Evolutionary conservation across 1,140 invertebrate genomes (phyloP).

Genomic region (Himalopsyche phryganea): DNA sequence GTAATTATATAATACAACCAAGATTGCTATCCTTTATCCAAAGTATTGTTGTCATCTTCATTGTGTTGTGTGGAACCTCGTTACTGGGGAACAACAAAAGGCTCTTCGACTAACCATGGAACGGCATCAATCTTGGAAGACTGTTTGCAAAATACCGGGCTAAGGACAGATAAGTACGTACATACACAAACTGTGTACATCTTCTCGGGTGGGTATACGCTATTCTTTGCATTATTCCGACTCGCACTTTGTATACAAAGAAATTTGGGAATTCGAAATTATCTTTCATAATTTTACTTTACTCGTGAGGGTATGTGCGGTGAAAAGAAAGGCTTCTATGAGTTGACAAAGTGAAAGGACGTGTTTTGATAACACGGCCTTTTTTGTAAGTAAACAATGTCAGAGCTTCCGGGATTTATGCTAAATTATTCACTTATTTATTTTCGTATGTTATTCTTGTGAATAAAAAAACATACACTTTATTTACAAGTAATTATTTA

Average conservation of each 20-base stretch:
- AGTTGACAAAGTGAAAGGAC: conserved; percentile 32
- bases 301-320: conserved; percentile 13
- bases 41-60: conserved; percentile 13
- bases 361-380: conserved; percentile 23
- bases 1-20: conserved; percentile 22
- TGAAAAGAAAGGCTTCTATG: conserved; percentile 27
- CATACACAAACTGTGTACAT: background rate
- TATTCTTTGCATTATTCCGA: background rate
- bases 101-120: conserved; percentile 1
- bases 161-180: background rate
- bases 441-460: background rate
- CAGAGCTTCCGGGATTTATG: conserved; percentile 15
- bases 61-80: conserved; percentile 4
- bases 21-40: conserved; percentile 22
- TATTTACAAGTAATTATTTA: background rate
- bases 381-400: conserved; percentile 29
- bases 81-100: conserved; percentile 20
- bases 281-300: conserved; percentile 30
- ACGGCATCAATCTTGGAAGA: conserved; percentile 17
- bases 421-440: conserved; percentile 20
- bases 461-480: background rate
- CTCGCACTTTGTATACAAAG: conserved; percentile 15
- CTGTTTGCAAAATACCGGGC: conserved; percentile 7
- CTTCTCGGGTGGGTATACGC: background rate
- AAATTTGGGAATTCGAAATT: conserved; percentile 32